phyloP scores from a whole-genome alignment of 1,140 invertebrate species.

The Holcopasites calliopsidis region DNA sequence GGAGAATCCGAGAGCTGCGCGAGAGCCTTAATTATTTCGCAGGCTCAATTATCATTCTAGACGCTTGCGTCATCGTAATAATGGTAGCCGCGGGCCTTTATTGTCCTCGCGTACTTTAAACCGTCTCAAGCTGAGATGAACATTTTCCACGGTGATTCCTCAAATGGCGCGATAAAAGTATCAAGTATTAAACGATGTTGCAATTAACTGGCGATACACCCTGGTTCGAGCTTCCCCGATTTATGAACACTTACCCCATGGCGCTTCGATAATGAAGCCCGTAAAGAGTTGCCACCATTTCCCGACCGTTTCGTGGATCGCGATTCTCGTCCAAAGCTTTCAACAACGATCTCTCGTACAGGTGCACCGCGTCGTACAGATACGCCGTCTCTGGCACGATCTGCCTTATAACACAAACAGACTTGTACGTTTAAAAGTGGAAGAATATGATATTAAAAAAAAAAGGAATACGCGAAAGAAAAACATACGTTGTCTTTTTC shows the following conservation, averaged over 20 bases:
- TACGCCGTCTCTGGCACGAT: conserved; percentile 93
- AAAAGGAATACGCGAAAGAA: no score
- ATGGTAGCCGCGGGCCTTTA: neutral
- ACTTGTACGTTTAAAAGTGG: conserved; percentile 37
- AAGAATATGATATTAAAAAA: neutral
- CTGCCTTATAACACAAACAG: conserved; percentile 79
- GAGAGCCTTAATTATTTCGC: conserved; percentile 27
- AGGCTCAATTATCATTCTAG: conserved; percentile 36
- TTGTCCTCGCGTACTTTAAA: conserved; percentile 6
- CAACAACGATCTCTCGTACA: conserved; percentile 89
- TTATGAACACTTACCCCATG: conserved; percentile 88
- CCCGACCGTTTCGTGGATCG: conserved; percentile 86
- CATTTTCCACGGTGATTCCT: neutral
- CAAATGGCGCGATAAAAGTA: neutral
- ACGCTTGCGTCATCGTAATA: conserved; percentile 31
- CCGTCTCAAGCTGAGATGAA: neutral
- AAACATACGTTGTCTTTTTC: no score
- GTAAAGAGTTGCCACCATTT: conserved; percentile 86
- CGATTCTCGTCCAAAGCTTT: conserved; percentile 84
- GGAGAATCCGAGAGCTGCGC: conserved; percentile 10
- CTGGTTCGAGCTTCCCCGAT: neutral
- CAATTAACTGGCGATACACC: neutral
- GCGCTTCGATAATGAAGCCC: conserved; percentile 89
- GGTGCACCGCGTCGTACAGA: conserved; percentile 93
- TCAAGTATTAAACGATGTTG: no score